A percentile compares a stretch with the other conserved stretches of the same genome.
phyloP scores from a whole-genome alignment of 1,140 invertebrate genomes.

The Trichogramma pretiosum region DNA sequence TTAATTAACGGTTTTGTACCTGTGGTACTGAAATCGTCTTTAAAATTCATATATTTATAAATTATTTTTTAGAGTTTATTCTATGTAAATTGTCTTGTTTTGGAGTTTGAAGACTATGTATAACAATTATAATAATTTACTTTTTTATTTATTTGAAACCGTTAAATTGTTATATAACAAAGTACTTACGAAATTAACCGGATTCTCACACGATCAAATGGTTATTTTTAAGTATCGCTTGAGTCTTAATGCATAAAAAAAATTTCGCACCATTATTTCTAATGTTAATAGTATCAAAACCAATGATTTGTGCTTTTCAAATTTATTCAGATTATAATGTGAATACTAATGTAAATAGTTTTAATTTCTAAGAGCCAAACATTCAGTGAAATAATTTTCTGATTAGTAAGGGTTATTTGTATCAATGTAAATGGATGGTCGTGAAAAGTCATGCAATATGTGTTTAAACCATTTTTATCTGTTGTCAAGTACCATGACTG shows the following conservation, averaged over 20 bases:
- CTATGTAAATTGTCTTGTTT: constrained; percentile 6
- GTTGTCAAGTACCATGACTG: not conserved
- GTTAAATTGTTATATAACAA: constrained; percentile 1
- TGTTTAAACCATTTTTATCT: too few relatives aligned
- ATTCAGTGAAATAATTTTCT: not conserved
- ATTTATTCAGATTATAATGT: constrained; percentile 8
- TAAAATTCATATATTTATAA: too few relatives aligned
- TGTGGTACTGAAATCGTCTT: too few relatives aligned
- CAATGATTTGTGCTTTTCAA: constrained; percentile 4
- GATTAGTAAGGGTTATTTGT: too few relatives aligned
- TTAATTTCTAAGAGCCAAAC: constrained; percentile 12
- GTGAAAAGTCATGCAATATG: too few relatives aligned
- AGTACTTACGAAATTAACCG: constrained; percentile 11
- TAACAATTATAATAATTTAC: constrained; percentile 5
- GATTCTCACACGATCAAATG: constrained; percentile 1
- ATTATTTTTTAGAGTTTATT: constrained; percentile 1
- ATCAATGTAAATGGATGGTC: too few relatives aligned
- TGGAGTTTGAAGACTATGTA: too few relatives aligned
- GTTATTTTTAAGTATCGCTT: not conserved
- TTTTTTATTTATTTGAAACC: constrained; percentile 7
- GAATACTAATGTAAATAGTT: constrained; percentile 16
- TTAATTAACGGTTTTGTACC: too few relatives aligned
- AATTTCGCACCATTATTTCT: not conserved
- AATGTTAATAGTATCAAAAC: constrained; percentile 1
- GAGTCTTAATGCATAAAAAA: not conserved